These are phyloP conservation scores for Trichopoda pennipes DNA, from an alignment of 2,888 invertebrate species.

Conservation along the genomic window DNA sequence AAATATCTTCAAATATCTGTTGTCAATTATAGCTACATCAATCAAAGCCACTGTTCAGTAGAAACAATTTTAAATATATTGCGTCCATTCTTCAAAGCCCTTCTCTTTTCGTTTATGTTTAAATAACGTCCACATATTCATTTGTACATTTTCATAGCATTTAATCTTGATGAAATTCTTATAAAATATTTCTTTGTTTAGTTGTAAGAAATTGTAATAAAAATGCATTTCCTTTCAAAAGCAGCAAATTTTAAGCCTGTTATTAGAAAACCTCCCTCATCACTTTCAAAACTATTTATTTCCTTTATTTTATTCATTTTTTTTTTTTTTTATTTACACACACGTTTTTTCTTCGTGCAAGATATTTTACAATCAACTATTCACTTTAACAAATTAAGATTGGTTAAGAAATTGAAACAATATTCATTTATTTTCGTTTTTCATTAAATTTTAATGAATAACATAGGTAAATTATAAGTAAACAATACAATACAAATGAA, in stretches of 20 bases:
- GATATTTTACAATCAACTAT: conserved; percentile 63
- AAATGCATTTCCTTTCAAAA: conserved; percentile 41
- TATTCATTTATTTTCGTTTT: conserved; percentile 25
- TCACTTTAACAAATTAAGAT: conserved; percentile 58
- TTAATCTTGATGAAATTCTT: not conserved
- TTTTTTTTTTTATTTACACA: not conserved
- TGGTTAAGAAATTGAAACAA: conserved; percentile 64
- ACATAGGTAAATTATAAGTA: not conserved
- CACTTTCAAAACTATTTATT: conserved; percentile 28
- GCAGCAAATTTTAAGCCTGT: conserved; percentile 12
- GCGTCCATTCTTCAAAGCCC: too few species aligned
- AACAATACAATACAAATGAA: too few species aligned
- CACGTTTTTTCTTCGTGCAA: conserved; percentile 14
- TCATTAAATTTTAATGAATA: conserved; percentile 59
- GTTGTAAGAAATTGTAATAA: conserved; percentile 6
- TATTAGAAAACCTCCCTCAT: conserved; percentile 40
- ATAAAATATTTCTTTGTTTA: not conserved
- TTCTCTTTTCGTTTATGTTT: too few species aligned
- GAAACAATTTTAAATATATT: too few species aligned
- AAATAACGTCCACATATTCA: not conserved
- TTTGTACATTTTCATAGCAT: not conserved
- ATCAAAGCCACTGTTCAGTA: too few species aligned
- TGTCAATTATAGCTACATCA: too few species aligned
- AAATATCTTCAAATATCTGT: too few species aligned
- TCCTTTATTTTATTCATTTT: not conserved